Percentiles rank a stretch among this genome's conserved stretches.
Conservation (phyloP, 2,888 invertebrate genomes). For the Lepidonotus clava region DNA sequence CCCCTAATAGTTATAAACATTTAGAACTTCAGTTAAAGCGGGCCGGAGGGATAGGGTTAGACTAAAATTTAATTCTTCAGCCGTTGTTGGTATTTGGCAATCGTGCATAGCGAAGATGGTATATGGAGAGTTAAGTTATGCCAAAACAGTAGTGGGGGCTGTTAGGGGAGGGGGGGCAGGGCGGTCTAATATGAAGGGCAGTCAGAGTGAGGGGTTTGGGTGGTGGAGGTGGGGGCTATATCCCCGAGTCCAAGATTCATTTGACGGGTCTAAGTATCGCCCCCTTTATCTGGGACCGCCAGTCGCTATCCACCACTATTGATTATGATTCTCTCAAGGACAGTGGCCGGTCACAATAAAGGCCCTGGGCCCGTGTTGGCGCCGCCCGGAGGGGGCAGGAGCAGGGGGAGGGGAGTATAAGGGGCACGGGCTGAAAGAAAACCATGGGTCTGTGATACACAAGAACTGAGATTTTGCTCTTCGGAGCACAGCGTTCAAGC, state of each 20-base stretch:
- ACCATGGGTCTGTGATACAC: slow-evolving; percentile 4
- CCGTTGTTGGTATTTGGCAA: no score
- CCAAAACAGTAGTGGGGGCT: no score
- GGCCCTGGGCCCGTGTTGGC: slow-evolving; percentile 26
- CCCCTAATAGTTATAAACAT: no score
- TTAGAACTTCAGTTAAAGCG: no score
- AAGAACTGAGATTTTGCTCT: slow-evolving; percentile 10
- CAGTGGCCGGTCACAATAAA: slow-evolving; percentile 16
- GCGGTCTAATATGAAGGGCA: no score
- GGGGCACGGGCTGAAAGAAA: slow-evolving; percentile 13
- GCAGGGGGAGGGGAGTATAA: neutral
- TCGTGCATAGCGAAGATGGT: no score
- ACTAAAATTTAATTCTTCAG: no score
- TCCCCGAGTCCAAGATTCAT: slow-evolving; percentile 42
- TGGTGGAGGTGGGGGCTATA: no score
- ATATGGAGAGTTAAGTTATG: no score
- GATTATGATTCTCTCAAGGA: slow-evolving; percentile 49
- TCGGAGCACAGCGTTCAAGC: neutral
- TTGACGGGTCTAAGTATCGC: slow-evolving; percentile 53
- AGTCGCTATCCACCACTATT: slow-evolving; percentile 45
- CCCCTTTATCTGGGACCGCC: slow-evolving; percentile 29
- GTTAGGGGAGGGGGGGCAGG: no score
- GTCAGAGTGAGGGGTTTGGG: no score
- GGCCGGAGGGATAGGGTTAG: no score
- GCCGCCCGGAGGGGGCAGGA: neutral